Base-by-base conservation (phyloP, 2,888 invertebrate genomes). In the Epirrita christyi region DNA sequence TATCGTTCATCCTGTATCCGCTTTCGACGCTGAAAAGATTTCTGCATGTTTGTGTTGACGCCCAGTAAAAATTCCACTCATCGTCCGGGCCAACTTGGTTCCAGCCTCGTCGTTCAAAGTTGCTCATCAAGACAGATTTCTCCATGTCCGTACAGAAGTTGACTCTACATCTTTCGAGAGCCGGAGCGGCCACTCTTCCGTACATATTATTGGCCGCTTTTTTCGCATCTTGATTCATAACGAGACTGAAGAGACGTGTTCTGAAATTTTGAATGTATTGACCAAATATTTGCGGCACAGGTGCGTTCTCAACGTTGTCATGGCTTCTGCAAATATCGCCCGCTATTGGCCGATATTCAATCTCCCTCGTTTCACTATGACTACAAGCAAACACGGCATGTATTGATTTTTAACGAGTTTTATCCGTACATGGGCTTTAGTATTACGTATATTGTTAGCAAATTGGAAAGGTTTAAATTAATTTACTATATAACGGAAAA, bases 61-160 rank as follows among this genome's bases (percentile, higher is more conserved):
- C 97, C 98, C 98, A 98, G 83, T 98, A 98, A 80, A 98, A 96
- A 84, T 98, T 97, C 98, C 98, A 98, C 73, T 98, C 97, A 78
- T 98, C 98, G 72, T 98, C 97, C 0, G 96, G 96, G 4, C 95
- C 94, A 14, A 85, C 98, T 83, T 96, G 96, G 43, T 93, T 89
- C 98, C 98, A 98, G 5, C 77, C 81, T 15, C 84, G 79, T 58
- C 82, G 67, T 65, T 81, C 83, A 42, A 83, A 84, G 67, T 80
- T 83, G 65, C 81, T 83, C 77, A 83, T 81, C 54, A 84, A 67
- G 27, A 84, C 81, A 7, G 84, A 83, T 68, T 83, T 83, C 55
- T 83, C 83, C 59, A 84, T 70, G 62, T 84, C 84, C 0, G 84
- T 84, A 55, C 83, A 84, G 66, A 81, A 83, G 72, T 77, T 80